phyloP scores from a whole-genome alignment of 2,888 invertebrate genomes.

The Diogma glabrata region DNA sequence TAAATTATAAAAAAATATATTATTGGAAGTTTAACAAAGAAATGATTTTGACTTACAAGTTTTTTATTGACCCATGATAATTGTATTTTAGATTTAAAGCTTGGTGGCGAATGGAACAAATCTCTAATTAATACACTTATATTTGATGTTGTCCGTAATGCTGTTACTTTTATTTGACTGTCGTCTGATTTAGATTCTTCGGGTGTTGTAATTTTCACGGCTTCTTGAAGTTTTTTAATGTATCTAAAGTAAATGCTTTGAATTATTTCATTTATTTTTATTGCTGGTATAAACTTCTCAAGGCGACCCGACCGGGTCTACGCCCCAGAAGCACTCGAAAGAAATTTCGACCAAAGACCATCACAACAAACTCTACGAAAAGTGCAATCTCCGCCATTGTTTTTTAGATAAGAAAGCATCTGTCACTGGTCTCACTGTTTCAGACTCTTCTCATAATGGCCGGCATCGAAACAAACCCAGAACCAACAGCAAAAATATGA shows the following conservation, averaged over 20 bases:
- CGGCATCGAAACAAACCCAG: no score
- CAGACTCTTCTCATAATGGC: no score
- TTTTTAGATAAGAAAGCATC: no score
- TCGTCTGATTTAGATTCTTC: slow-evolving; percentile 67
- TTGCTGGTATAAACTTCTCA: no score
- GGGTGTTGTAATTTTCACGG: slow-evolving; percentile 52
- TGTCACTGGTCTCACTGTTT: no score
- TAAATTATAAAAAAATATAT: background rate
- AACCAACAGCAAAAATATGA: no score
- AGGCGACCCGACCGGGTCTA: no score
- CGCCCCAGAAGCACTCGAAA: no score
- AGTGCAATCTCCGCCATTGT: no score
- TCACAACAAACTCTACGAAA: no score
- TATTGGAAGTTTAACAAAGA: background rate
- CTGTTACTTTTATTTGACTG: slow-evolving; percentile 64
- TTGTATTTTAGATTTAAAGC: slow-evolving; percentile 72
- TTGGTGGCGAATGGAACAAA: slow-evolving; percentile 86
- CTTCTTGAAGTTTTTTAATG: slow-evolving; percentile 36
- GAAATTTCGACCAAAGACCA: no score
- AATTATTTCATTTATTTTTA: background rate
- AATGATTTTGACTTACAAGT: slow-evolving; percentile 32
- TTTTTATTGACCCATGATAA: slow-evolving; percentile 59
- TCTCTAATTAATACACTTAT: slow-evolving; percentile 88
- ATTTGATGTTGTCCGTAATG: slow-evolving; percentile 82
- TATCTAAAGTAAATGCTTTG: slow-evolving; percentile 23